Evolutionary conservation across 1,140 invertebrate species (phyloP).

Genomic region (Oncopeltus fasciatus): DNA sequence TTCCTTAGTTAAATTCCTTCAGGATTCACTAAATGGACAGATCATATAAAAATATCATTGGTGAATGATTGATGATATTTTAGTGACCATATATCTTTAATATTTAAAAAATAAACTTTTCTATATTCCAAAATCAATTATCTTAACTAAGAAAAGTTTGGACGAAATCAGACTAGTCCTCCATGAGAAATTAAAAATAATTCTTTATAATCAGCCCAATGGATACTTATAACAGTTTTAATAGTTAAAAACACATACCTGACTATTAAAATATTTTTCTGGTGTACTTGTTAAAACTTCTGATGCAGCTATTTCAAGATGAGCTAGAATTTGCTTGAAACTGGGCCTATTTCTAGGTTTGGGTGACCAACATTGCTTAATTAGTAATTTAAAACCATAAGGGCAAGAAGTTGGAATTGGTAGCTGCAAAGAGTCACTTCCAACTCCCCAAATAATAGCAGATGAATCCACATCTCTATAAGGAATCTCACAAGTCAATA

Average conservation of each 20-base stretch:
- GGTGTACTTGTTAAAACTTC: slow-evolving; percentile 53
- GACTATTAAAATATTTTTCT: slow-evolving; percentile 47
- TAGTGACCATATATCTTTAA: no score
- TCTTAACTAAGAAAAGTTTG: no score
- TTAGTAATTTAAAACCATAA: slow-evolving; percentile 65
- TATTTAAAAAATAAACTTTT: no score
- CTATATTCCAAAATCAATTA: no score
- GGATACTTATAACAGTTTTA: no score
- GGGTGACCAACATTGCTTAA: slow-evolving; percentile 84
- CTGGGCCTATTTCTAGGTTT: slow-evolving; percentile 87
- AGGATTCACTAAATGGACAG: no score
- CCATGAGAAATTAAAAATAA: no score
- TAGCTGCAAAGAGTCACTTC: slow-evolving; percentile 76
- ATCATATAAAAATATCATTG: no score
- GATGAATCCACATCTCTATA: slow-evolving; percentile 94
- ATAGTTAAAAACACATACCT: slow-evolving; percentile 32
- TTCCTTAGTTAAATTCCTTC: no score
- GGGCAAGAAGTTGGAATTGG: slow-evolving; percentile 84
- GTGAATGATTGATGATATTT: no score
- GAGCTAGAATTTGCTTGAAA: slow-evolving; percentile 81
- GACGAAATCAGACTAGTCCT: no score
- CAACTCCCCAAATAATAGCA: slow-evolving; percentile 95
- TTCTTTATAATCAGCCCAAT: no score
- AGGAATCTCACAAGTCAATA: slow-evolving; percentile 87
- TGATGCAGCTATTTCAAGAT: slow-evolving; percentile 70